phyloP scores from a whole-genome alignment of 2,888 invertebrate species.

The Dorcus hopei region DNA sequence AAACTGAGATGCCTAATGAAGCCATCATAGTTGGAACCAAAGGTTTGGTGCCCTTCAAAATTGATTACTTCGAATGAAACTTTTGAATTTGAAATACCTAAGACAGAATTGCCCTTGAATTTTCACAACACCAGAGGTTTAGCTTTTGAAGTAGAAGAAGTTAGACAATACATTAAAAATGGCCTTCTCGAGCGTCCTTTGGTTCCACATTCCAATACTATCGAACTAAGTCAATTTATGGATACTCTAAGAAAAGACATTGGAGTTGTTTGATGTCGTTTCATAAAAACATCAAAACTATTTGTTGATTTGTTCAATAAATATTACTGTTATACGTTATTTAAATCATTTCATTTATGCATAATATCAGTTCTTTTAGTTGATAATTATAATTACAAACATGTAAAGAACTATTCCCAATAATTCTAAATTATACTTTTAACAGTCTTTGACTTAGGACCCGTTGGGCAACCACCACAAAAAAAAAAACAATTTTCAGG shows the following conservation, averaged over 20 bases:
- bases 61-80: conserved; percentile 63
- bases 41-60: conserved; percentile 75
- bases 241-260: conserved; percentile 62
- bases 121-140: conserved; percentile 72
- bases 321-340: too few relatives aligned
- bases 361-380: too few relatives aligned
- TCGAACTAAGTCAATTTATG: conserved; percentile 67
- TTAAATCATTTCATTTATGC: too few relatives aligned
- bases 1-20: conserved; percentile 58
- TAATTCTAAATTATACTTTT: too few relatives aligned
- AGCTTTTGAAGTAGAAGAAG: conserved; percentile 75
- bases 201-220: conserved; percentile 65
- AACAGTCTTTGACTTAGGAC: too few relatives aligned
- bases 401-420: conserved; percentile 33
- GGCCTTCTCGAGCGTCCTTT: conserved; percentile 67
- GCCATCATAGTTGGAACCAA: conserved; percentile 67
- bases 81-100: conserved; percentile 63
- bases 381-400: too few relatives aligned
- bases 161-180: conserved; percentile 65
- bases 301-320: too few relatives aligned
- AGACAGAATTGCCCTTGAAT: conserved; percentile 59
- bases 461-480: too few relatives aligned
- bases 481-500: too few relatives aligned
- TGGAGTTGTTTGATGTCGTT: conserved; percentile 17
- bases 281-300: neutral